Evolutionary conservation across 2,888 invertebrate genomes (phyloP), one percentile per base, ranked within the genome.

Genomic region (Sarcophaga carnaria): DNA sequence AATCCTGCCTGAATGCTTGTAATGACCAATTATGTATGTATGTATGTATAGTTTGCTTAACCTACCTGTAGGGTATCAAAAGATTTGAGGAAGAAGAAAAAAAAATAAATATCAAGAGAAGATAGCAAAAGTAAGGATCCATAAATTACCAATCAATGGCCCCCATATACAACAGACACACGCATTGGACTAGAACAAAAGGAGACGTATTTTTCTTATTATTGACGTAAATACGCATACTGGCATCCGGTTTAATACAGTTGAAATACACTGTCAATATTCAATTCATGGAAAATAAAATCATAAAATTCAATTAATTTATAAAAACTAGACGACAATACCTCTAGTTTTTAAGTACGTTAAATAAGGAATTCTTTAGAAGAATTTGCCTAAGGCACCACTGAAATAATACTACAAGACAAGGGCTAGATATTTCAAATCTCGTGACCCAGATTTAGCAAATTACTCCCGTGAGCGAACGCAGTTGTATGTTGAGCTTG

Each of bases 91-190:
- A 20, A 54, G 70, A 72, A 67, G 60, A 64, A 67, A 66, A 67
- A 66, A 62, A 54, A 54, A 20, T 20, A 20, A 3, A 14, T 4
- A 5, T 17, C 17, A 54, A 78, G 47, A 77, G 59, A 63, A 81
- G 88, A 84, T 83, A 78, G 80, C 72, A 47, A 87, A 88, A 89
- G 88, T 90, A 90, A 90, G 90, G 92, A 92, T 91, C 91, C 91
- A 91, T 92, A 91, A 91, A 91, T 92, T 80, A 87, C 62, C 49
- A 37, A 78, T 83, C 78, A 72, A 62, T 80, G 62, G 71, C 83
- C 67, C 54, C 49, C 76, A 62, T 71, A 84, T 71, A 72, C n/a
- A 2, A 22, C 60, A 54, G 14, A 17, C 49, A 79, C 60, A 67
- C 14, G 22, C 67, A 25, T 49, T 66, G 66, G 54, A 60, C 76